A percentile compares a stretch with the other conserved stretches of the same genome.
phyloP scores from a whole-genome alignment of 2,113 vertebrate species.

The Felis catus region DNA sequence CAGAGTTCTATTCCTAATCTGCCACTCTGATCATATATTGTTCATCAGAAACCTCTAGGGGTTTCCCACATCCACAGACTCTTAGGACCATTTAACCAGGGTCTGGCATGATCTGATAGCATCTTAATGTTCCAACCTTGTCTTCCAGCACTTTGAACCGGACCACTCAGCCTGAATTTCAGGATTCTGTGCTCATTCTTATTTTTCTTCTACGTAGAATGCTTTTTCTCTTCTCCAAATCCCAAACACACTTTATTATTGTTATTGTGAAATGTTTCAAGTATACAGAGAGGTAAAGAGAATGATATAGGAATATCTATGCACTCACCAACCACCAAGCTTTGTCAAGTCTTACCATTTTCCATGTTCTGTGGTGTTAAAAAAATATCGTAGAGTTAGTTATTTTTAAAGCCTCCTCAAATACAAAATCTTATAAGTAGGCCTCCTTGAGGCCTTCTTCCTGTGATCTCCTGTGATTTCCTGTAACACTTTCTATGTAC shows the following conservation, averaged over 20 bases:
- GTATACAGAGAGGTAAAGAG: neutral
- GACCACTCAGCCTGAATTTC: neutral
- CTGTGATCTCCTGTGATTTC: slow-evolving; percentile 2
- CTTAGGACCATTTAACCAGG: neutral
- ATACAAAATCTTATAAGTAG: neutral
- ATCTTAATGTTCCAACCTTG: neutral
- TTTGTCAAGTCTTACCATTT: slow-evolving; percentile 3
- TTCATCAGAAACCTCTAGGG: neutral
- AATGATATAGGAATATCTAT: neutral
- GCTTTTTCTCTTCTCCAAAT: slow-evolving; percentile 8
- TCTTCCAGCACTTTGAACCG: neutral
- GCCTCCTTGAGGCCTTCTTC: neutral
- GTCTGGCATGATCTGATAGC: neutral
- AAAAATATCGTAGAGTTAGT: neutral
- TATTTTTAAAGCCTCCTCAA: neutral
- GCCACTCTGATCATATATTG: neutral
- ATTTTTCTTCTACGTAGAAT: neutral
- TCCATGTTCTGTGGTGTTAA: slow-evolving; percentile 12
- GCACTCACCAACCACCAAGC: neutral
- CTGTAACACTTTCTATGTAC: neutral
- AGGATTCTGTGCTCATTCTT: neutral
- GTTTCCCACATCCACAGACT: neutral
- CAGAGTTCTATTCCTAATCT: neutral
- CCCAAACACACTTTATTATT: neutral
- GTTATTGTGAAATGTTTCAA: slow-evolving; percentile 9